Evolutionary conservation across 2,797 vertebrate species (phyloP), one percentile per base, ranked within the genome.

Genomic region (Myotis daubentonii): DNA sequence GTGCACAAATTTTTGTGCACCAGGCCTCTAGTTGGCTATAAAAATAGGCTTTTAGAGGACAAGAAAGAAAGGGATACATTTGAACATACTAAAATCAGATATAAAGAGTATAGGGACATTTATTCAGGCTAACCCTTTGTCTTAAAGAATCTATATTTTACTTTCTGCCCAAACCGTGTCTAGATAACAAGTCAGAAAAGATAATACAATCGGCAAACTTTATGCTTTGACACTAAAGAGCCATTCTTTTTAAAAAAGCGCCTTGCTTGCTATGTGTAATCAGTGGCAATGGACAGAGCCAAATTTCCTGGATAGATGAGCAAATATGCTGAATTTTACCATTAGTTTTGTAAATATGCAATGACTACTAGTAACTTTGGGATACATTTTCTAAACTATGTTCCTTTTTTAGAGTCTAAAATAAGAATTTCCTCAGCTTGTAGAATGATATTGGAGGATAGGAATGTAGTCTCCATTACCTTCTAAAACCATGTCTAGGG

Each of bases 71-170:
- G 20, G 38, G 78, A 62, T 38, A 92, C 76, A 36, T 68, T 65
- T 49, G 47, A 49, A 80, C 7, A 71, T 75, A 78, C 8, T n/a
- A 15, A 30, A 95, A 75, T 88, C 51, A 89, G 38, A 44, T 85
- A 44, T 47, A 89, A 94, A 76, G 20, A 84, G 22, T 11, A 25
- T 8, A 44, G 10, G 4, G 66, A 49, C 28, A 70, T 87, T 94
- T 65, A 51, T 36, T 95, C 38, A 78, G 51, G 41, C 22, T 79
- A 65, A 84, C 70, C 2, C 1, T 51, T 30, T 13, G 47, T 41
- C 51, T 89, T 83, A 20, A 89, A 72, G 38, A 81, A 89, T n/a
- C 12, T 83, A 89, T 71, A 60, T 68, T 79, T 94, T 89, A n/a
- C 30, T 80, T 94, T 81, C 22, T 94, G 11, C 25, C 5, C 44